Conservation (phyloP, 2,888 invertebrate genomes). For the Amiota minor region DNA sequence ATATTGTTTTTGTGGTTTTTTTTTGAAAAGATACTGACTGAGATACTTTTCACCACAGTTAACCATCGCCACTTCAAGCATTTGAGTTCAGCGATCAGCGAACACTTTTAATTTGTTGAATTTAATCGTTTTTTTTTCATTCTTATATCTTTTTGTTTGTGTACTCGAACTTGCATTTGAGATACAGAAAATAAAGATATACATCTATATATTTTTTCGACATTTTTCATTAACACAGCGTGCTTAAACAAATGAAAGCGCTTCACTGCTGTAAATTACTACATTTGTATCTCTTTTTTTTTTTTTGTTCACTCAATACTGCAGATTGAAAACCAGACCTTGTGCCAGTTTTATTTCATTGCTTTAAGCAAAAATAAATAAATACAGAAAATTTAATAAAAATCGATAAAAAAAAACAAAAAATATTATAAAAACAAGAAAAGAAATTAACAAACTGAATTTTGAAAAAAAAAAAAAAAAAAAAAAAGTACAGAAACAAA, state of each 20-base stretch:
- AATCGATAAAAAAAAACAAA: background rate
- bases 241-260: conserved; percentile 41
- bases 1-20: background rate
- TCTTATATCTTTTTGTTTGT: background rate
- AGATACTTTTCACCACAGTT: conserved; percentile 18
- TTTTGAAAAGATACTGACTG: conserved; percentile 2
- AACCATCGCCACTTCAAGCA: conserved; percentile 25
- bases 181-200: background rate
- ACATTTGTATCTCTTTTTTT: no score
- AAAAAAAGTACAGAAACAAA: conserved; percentile 34
- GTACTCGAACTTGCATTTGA: no score
- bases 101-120: conserved; percentile 21
- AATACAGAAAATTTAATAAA: conserved; percentile 21
- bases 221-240: conserved; percentile 56
- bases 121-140: conserved; percentile 8
- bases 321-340: conserved; percentile 56
- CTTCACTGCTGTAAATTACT: background rate
- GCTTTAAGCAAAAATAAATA: conserved; percentile 48
- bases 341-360: conserved; percentile 61
- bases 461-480: conserved; percentile 43
- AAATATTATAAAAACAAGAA: background rate
- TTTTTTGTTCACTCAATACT: background rate
- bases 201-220: conserved; percentile 31
- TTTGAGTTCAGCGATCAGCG: conserved; percentile 36
- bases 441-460: conserved; percentile 3